Evolutionary conservation across 2,797 vertebrate species (phyloP).

Genomic region (Acrossocheilus wenchowensis): DNA sequence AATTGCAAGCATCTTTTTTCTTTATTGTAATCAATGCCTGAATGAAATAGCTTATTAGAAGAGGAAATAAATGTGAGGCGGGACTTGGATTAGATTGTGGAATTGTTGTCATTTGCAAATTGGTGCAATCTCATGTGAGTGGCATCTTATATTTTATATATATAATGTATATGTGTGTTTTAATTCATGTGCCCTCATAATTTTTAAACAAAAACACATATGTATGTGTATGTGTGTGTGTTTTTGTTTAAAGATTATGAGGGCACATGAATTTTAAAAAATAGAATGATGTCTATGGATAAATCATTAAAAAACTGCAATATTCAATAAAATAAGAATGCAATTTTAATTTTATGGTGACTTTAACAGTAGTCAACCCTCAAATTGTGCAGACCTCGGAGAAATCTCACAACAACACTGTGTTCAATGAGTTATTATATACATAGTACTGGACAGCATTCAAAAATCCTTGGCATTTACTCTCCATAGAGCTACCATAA

Average conservation of each 20-base stretch:
- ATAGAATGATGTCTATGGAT: neutral
- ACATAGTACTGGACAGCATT: neutral
- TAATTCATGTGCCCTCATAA: no score
- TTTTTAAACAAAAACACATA: no score
- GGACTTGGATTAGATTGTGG: neutral
- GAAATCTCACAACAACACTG: neutral
- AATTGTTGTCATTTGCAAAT: neutral
- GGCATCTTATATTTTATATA: neutral
- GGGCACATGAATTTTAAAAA: neutral
- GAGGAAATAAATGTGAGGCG: neutral
- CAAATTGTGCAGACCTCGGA: neutral
- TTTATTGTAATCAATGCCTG: neutral
- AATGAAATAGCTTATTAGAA: neutral
- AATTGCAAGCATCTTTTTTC: neutral
- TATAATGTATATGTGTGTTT: no score
- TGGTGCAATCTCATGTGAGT: neutral
- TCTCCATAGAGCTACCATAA: conserved; percentile 2
- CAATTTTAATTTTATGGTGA: neutral
- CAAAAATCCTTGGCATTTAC: neutral
- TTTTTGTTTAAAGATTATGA: neutral
- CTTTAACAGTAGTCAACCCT: neutral
- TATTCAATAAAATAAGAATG: neutral
- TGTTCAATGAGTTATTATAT: neutral
- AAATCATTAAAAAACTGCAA: neutral
- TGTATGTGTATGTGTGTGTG: neutral